These are phyloP conservation scores for Chunga burmeisteri DNA, from an alignment of 2,113 vertebrate species.

Conservation along the genomic window DNA sequence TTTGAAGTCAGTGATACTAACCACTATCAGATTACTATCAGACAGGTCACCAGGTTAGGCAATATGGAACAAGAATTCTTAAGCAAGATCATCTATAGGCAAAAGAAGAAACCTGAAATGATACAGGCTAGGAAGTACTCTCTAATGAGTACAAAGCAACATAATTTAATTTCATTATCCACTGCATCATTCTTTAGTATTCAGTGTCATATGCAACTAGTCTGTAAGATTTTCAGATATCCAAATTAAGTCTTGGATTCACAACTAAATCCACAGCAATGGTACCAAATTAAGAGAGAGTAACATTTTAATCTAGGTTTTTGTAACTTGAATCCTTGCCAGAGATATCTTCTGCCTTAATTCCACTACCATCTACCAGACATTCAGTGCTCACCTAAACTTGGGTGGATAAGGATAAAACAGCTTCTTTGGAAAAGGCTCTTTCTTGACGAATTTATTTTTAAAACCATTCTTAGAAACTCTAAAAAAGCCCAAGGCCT, in stretches of 20 bases:
- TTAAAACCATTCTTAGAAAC: background rate
- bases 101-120: background rate
- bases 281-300: background rate
- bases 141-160: background rate
- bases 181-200: background rate
- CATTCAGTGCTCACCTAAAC: background rate
- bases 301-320: background rate
- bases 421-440: background rate
- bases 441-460: background rate
- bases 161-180: background rate
- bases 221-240: background rate
- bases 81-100: background rate
- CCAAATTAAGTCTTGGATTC: background rate
- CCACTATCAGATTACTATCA: background rate
- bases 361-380: background rate
- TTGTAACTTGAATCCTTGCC: background rate
- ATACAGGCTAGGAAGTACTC: background rate
- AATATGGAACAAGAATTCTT: background rate
- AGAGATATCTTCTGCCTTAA: background rate
- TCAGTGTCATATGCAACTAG: background rate
- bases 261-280: background rate
- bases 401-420: background rate
- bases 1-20: background rate
- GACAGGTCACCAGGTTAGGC: background rate
- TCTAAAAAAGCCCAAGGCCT: background rate